Conservation (phyloP, 2,888 invertebrate genomes). For the Protodeltote pygarga region DNA sequence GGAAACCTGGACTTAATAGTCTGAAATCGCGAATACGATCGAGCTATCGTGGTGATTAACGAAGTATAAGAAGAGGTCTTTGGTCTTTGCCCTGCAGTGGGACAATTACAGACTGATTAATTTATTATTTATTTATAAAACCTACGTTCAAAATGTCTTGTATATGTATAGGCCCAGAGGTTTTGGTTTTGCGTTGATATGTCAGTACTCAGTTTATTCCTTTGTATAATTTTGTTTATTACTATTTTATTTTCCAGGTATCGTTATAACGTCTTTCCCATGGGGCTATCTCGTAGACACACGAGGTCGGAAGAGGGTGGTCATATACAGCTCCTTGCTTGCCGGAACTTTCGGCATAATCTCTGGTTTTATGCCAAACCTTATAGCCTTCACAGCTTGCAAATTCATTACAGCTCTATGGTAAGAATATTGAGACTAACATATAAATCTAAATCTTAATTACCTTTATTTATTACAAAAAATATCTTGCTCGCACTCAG, state of each 20-base stretch:
- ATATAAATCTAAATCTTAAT: not conserved
- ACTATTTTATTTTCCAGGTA: constrained; percentile 81
- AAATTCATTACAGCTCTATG: constrained; percentile 87
- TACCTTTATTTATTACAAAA: not conserved
- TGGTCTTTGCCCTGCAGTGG: too few relatives aligned
- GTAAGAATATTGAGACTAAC: constrained; percentile 52
- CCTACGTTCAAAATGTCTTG: too few relatives aligned
- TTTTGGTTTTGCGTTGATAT: too few relatives aligned
- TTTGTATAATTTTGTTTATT: too few relatives aligned
- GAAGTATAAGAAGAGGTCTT: too few relatives aligned
- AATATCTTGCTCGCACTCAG: not conserved
- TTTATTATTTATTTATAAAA: too few relatives aligned
- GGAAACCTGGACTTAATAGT: too few relatives aligned
- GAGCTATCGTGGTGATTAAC: too few relatives aligned
- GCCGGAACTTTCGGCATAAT: constrained; percentile 80
- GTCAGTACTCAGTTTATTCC: too few relatives aligned
- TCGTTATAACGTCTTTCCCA: constrained; percentile 91
- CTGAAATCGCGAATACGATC: too few relatives aligned
- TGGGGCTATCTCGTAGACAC: constrained; percentile 94
- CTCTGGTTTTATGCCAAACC: constrained; percentile 88
- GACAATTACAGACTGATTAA: too few relatives aligned
- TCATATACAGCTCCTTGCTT: constrained; percentile 72
- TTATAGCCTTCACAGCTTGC: constrained; percentile 87
- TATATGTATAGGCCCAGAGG: too few relatives aligned
- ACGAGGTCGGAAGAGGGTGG: constrained; percentile 88